phyloP scores from a whole-genome alignment of 2,113 vertebrate species.

The Cathartes aura region DNA sequence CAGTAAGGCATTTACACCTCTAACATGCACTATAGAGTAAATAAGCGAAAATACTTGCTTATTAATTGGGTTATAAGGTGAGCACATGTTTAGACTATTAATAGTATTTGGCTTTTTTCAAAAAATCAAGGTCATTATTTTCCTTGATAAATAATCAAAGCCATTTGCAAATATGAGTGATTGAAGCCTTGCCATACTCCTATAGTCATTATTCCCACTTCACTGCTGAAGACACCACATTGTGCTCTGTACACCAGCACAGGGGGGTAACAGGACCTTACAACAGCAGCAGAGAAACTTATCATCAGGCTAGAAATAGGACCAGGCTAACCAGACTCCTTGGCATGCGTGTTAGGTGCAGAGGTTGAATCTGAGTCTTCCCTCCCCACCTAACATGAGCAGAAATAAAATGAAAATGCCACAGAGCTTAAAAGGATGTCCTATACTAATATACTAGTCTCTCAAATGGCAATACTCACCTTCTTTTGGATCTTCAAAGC shows the following conservation, averaged over 20 bases:
- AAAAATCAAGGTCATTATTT: background rate
- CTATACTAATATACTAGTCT: accelerated
- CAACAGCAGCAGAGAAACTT: background rate
- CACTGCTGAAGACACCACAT: background rate
- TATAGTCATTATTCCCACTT: background rate
- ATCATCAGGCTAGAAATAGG: background rate
- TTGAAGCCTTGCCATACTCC: background rate
- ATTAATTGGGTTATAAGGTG: background rate
- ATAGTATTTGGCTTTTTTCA: background rate
- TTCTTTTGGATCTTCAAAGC: background rate
- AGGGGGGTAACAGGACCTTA: background rate
- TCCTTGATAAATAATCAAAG: background rate
- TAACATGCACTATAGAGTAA: background rate
- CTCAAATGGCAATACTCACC: background rate
- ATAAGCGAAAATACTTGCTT: background rate
- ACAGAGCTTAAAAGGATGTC: background rate
- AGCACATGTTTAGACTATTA: background rate
- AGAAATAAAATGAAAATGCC: background rate
- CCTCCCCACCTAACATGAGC: accelerated
- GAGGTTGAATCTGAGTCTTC: background rate
- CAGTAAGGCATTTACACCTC: background rate
- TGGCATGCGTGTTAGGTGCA: background rate
- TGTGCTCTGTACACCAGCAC: background rate
- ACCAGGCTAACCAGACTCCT: background rate
- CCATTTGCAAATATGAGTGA: background rate